A percentile compares a stretch with the other conserved stretches of the same genome.
Evolutionary conservation across 2,113 vertebrate species (phyloP).

Genomic region (Nyctereutes procyonoides): DNA sequence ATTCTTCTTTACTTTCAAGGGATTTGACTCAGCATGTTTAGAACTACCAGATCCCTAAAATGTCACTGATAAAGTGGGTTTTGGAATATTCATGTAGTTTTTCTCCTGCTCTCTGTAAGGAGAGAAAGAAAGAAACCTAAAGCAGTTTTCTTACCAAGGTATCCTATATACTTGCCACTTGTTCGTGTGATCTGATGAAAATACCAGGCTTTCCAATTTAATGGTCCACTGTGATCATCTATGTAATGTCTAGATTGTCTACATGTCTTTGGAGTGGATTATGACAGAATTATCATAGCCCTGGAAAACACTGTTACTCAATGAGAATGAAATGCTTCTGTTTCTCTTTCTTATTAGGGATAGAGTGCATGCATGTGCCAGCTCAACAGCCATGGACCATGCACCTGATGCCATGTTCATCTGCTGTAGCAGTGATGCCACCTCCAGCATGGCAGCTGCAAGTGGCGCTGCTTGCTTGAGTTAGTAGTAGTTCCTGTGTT

Average conservation of each 20-base stretch:
- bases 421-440: not conserved
- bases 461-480: too few species aligned
- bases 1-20: not conserved
- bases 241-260: not conserved
- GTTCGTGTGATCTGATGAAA: not conserved
- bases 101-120: not conserved
- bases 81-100: not conserved
- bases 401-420: not conserved
- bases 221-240: not conserved
- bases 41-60: not conserved
- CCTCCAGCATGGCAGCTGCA: not conserved
- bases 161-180: not conserved
- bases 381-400: not conserved
- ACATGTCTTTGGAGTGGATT: not conserved
- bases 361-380: not conserved
- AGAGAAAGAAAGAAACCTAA: too few species aligned
- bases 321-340: not conserved
- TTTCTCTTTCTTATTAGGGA: not conserved
- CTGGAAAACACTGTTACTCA: not conserved
- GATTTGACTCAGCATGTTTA: not conserved
- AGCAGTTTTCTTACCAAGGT: not conserved
- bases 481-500: not conserved
- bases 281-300: not conserved
- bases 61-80: accelerated
- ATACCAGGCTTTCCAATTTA: not conserved